A percentile compares a stretch with the other conserved stretches of the same genome.
These are phyloP conservation scores for Turnix velox DNA, from an alignment of 2,113 vertebrate genomes.

Conservation along the genomic window DNA sequence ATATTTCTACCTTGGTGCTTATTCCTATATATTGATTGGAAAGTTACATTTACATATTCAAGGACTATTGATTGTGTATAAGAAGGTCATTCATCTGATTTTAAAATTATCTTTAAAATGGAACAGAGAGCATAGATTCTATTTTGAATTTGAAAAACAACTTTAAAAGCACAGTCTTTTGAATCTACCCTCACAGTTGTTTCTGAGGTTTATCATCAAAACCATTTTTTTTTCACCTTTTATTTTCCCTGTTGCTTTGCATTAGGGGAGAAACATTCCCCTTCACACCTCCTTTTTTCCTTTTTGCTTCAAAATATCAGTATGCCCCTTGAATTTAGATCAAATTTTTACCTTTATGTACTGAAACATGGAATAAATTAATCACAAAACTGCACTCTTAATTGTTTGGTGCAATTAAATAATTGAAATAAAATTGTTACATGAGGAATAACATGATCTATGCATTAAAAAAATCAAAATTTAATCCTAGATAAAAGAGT, in stretches of 20 bases:
- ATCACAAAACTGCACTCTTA: not conserved
- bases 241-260: not conserved
- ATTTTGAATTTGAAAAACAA: not conserved
- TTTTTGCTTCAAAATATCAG: not conserved
- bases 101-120: not conserved
- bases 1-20: not conserved
- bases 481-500: not conserved
- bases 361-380: not conserved
- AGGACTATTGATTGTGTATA: not conserved
- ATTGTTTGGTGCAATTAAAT: not conserved
- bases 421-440: not conserved
- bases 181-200: not conserved
- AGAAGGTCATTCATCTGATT: not conserved
- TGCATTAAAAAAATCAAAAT: not conserved
- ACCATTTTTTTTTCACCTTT: not conserved
- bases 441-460: not conserved
- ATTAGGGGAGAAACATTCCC: not conserved
- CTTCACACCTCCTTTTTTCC: not conserved
- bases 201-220: not conserved
- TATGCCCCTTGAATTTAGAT: not conserved
- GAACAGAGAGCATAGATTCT: not conserved
- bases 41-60: not conserved
- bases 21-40: slow-evolving; percentile 5
- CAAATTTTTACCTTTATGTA: not conserved
- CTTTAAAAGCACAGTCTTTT: not conserved